Conservation (phyloP, 2,113 vertebrate species). For the Malurus melanocephalus region DNA sequence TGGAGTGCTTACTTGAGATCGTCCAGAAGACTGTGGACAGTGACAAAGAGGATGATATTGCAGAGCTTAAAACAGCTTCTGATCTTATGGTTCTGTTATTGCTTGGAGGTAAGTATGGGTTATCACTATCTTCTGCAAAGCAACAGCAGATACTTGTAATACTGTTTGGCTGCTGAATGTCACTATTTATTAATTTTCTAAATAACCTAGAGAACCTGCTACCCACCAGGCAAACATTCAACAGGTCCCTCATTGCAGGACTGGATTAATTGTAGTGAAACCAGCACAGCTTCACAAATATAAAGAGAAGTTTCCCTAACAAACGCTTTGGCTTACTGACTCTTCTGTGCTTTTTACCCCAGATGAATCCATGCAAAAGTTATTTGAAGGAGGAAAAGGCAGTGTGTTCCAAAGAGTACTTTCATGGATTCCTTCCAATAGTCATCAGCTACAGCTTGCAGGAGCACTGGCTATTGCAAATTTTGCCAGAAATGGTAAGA, state of each 20-base stretch:
- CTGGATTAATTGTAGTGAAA: not conserved
- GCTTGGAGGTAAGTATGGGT: constrained; percentile 82
- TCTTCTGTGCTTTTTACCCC: constrained; percentile 30
- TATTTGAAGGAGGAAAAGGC: constrained; percentile 95
- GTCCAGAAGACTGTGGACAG: constrained; percentile 92
- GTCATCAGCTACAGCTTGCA: constrained; percentile 95
- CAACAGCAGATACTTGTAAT: not conserved
- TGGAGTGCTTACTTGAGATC: constrained; percentile 92
- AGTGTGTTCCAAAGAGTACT: constrained; percentile 94
- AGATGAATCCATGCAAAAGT: constrained; percentile 99
- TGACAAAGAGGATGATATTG: constrained; percentile 89
- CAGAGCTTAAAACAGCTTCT: constrained; percentile 94
- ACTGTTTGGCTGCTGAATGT: not conserved
- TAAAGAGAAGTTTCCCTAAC: not conserved
- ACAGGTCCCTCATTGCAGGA: not conserved
- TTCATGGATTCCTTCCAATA: constrained; percentile 94
- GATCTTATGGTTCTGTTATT: constrained; percentile 97
- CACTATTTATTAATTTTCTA: not conserved
- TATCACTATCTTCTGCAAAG: not conserved
- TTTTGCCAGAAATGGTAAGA: constrained; percentile 94
- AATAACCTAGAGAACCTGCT: not conserved
- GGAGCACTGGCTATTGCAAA: constrained; percentile 96
- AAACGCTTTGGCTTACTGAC: not conserved
- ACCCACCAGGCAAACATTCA: not conserved
- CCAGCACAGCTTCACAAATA: not conserved